Evolutionary conservation across 2,113 vertebrate species (phyloP).

Genomic region (Pipra filicauda): DNA sequence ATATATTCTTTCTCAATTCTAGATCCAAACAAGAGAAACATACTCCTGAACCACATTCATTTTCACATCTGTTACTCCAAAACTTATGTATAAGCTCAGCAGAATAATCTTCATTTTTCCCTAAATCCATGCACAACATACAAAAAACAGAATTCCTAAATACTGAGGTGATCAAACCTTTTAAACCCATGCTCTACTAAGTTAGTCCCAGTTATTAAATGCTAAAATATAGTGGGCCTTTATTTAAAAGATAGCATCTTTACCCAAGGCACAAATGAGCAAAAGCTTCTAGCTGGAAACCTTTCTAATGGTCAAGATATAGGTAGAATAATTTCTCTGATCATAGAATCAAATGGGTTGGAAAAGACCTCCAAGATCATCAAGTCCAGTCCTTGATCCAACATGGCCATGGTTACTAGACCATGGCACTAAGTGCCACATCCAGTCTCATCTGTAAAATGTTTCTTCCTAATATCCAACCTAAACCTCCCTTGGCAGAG

Average conservation of each 20-base stretch:
- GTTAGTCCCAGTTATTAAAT: neutral
- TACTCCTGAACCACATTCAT: neutral
- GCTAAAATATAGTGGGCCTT: neutral
- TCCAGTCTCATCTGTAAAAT: too few species aligned
- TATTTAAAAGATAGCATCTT: neutral
- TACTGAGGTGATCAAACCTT: neutral
- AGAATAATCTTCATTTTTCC: neutral
- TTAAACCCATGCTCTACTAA: neutral
- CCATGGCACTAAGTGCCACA: too few species aligned
- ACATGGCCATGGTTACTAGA: too few species aligned
- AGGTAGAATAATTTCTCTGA: neutral
- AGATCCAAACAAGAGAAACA: neutral
- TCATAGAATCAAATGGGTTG: too few species aligned
- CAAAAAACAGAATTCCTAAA: neutral
- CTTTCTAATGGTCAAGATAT: neutral
- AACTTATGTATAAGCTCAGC: neutral
- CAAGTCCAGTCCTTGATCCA: too few species aligned
- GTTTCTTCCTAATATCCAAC: too few species aligned
- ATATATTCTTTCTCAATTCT: neutral
- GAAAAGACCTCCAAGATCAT: too few species aligned
- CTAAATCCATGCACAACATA: rapidly evolving
- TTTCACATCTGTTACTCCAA: neutral
- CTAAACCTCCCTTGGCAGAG: too few species aligned
- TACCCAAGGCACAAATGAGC: neutral
- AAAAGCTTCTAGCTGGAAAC: neutral